Base-by-base conservation (phyloP, 2,797 vertebrate genomes). In the Diplodus sargus region DNA sequence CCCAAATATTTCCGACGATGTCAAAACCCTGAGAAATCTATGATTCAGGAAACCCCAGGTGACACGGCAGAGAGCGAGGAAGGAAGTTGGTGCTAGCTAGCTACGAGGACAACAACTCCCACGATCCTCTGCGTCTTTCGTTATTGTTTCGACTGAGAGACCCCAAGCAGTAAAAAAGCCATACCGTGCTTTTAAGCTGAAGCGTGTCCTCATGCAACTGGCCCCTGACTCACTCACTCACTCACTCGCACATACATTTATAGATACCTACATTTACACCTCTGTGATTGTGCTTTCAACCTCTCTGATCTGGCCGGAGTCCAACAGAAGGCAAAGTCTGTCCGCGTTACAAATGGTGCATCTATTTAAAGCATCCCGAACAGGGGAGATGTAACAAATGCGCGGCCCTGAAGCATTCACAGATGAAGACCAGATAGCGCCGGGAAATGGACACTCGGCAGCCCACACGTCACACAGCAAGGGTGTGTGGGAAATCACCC, bases 341-440 rank as follows among this genome's bases (percentile, higher is more conserved):
- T 74, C 76, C 58, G 64, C 8, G n/a, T 84, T 67, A 63, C n/a
- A 1, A 70, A 81, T 74, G 76, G 48, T 71, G 22, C 70, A 63
- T 53, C 49, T 71, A 75, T 86, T 71, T 67, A 73, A 86, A 72
- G 75, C 82, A 87, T 89, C 64, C 60, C 56, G 76, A 77, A 74
- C 56, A 20, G 58, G 28, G 51, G 70, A 47, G 63, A 72, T 51
- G 56, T 69, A 65, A 70, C 65, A 70, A 54, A 64, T 66, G 67
- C 25, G 30, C 30, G 76, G 64, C 71, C 77, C 82, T 30, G 49
- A 67, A 53, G 74, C 51, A 34, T 80, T 75, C 54, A 61, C 18
- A 82, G 70, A 86, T 75, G 73, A 74, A 34, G 71, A 79, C 16
- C 3, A 53, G 79, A 76, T 65, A 72, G 69, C 51, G 82, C 62